These are phyloP conservation scores for Leptinotarsa texana DNA, from an alignment of 1,140 invertebrate species.

Conservation along the genomic window DNA sequence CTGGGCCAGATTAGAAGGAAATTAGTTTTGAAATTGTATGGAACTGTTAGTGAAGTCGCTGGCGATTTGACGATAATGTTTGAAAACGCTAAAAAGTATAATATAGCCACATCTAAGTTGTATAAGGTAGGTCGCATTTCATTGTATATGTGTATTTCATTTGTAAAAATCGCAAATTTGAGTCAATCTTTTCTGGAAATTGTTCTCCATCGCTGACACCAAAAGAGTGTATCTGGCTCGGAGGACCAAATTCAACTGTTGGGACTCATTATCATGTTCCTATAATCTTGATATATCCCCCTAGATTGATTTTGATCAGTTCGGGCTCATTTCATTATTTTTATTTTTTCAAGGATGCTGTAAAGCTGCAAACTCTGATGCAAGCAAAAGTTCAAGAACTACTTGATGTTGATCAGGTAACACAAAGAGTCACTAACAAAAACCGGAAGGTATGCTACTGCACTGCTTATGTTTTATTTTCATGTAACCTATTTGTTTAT, in stretches of 20 bases:
- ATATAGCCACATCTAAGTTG: conserved; percentile 82
- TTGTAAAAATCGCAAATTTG: no score
- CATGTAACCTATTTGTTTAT: conserved; percentile 13
- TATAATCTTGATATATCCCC: no score
- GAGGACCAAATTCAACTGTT: no score
- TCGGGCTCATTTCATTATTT: not conserved
- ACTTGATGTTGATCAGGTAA: conserved; percentile 75
- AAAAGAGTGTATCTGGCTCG: no score
- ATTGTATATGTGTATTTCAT: not conserved
- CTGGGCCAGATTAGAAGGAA: conserved; percentile 91
- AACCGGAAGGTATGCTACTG: conserved; percentile 59
- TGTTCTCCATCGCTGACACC: no score
- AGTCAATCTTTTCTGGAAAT: no score
- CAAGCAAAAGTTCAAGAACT: conserved; percentile 83
- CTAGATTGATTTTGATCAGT: not conserved
- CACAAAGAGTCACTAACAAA: conserved; percentile 60
- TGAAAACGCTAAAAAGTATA: conserved; percentile 96
- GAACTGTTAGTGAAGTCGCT: conserved; percentile 85
- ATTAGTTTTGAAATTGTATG: conserved; percentile 84
- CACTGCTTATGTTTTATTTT: conserved; percentile 39
- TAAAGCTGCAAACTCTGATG: conserved; percentile 81
- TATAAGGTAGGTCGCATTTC: conserved; percentile 69
- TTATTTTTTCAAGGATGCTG: conserved; percentile 67
- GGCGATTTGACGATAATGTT: conserved; percentile 98
- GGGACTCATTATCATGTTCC: no score